phyloP scores from a whole-genome alignment of 2,113 vertebrate genomes.

The Cathartes aura region DNA sequence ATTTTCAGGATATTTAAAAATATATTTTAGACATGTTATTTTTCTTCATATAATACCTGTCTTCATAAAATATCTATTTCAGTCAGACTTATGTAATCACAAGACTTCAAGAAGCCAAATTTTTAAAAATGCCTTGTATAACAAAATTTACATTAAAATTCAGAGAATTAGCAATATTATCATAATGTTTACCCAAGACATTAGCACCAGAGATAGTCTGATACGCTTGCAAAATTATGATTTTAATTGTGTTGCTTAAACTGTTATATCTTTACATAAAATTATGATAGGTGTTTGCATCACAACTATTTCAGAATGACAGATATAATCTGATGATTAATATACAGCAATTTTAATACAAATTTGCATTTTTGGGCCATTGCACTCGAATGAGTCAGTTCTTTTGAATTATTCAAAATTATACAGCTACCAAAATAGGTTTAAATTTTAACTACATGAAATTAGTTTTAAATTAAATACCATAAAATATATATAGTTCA shows the following conservation, averaged over 20 bases:
- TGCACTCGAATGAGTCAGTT: neutral
- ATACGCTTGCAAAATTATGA: neutral
- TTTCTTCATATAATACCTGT: neutral
- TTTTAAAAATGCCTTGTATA: neutral
- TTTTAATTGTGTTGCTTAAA: neutral
- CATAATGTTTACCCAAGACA: neutral
- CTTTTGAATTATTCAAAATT: neutral
- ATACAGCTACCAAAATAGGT: neutral
- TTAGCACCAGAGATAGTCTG: neutral
- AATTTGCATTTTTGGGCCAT: neutral
- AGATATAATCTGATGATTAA: neutral
- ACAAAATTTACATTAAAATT: neutral
- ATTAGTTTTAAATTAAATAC: neutral
- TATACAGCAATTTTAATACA: neutral
- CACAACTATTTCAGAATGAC: neutral
- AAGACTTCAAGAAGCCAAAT: neutral
- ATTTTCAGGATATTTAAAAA: neutral
- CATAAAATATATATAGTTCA: neutral
- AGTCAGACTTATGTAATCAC: neutral
- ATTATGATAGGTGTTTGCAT: neutral
- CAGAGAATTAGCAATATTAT: neutral
- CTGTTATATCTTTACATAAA: neutral
- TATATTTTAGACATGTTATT: neutral
- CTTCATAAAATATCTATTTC: neutral
- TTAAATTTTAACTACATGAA: neutral